Evolutionary conservation across 2,797 vertebrate species (phyloP), one percentile per base, ranked within the genome.

Genomic region (Oophaga sylvatica): DNA sequence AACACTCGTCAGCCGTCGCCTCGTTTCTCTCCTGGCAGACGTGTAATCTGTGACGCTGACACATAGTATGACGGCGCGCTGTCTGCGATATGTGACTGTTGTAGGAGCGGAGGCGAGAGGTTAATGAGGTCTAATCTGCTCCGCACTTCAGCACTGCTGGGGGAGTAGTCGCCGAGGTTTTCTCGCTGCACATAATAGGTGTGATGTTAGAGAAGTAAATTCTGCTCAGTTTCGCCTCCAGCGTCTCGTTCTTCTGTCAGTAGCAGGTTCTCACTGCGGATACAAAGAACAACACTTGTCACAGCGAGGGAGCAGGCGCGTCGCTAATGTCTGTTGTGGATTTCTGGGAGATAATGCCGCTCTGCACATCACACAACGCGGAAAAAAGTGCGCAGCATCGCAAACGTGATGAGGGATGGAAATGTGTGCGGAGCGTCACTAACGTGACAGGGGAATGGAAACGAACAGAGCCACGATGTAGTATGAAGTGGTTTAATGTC

Each of bases 141-240:
- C 48, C 48, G 26, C 48, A 2, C n/a, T 17, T 60, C 17, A 31
- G 77, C n/a, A 0, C 7, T 29, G 56, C 77, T 62, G 56, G 26
- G 26, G 8, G 35, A 59, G 48, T 15, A 60, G 76, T 35, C n/a
- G n/a, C n/a, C n/a, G n/a, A n/a, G n/a, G n/a, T n/a, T n/a, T n/a
- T n/a, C n/a, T n/a, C n/a, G 31, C 76, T 41, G 26, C 19, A 62
- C 85, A 26, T 81, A n/a, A 86, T 80, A 68, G 53, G 48, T 80
- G 71, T 73, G 17, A 48, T 45, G 35, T 73, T 73, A 8, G 16
- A 20, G 20, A 53, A 45, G 73, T n/a, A 59, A 56, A 80, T 29
- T 68, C 41, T 70, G 19, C 26, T n/a, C 15, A 6, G 19, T n/a
- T 73, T 63, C 3, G 59, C 85, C 57, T 19, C 8, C 16, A 62